Conservation (phyloP, 2,797 vertebrate genomes). For the Adrianichthys oophorus region DNA sequence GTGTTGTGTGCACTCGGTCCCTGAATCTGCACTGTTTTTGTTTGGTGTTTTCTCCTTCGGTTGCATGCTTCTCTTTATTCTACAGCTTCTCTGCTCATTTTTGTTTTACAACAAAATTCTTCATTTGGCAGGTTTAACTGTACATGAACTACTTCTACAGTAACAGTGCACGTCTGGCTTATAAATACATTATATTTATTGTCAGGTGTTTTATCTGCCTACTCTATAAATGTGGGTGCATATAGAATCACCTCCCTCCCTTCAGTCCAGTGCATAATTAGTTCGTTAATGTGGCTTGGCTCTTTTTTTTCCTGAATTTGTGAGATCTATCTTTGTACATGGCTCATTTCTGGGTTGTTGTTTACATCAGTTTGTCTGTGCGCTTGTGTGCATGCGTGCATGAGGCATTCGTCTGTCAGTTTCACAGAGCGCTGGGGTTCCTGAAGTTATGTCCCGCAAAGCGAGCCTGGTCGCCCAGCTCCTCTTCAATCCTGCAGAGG, state of each 20-base stretch:
- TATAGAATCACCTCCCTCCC: constrained; percentile 35
- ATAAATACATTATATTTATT: constrained; percentile 24
- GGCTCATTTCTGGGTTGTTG: constrained; percentile 42
- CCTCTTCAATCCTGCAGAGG: constrained; percentile 89
- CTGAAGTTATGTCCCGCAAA: constrained; percentile 96
- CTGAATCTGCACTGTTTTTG: constrained; percentile 34
- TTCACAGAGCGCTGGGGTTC: constrained; percentile 95
- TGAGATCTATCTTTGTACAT: constrained; percentile 44
- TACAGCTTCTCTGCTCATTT: constrained; percentile 20
- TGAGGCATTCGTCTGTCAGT: constrained; percentile 34
- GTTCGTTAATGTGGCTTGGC: constrained; percentile 13
- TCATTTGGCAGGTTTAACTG: constrained; percentile 36
- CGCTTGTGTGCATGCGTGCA: constrained; percentile 22
- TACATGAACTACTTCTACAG: constrained; percentile 57
- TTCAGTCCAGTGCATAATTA: constrained; percentile 60
- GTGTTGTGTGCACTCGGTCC: constrained; percentile 26
- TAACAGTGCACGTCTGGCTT: constrained; percentile 76
- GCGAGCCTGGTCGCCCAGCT: constrained; percentile 90
- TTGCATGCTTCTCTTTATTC: constrained; percentile 32
- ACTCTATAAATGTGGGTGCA: constrained; percentile 13
- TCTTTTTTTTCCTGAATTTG: constrained; percentile 35
- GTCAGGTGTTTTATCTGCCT: constrained; percentile 36
- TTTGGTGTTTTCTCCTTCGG: constrained; percentile 24
- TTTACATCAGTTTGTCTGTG: constrained; percentile 11
- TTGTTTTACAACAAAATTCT: constrained; percentile 26